Conservation (phyloP, 2,888 invertebrate genomes). For the Atrina japonica region DNA sequence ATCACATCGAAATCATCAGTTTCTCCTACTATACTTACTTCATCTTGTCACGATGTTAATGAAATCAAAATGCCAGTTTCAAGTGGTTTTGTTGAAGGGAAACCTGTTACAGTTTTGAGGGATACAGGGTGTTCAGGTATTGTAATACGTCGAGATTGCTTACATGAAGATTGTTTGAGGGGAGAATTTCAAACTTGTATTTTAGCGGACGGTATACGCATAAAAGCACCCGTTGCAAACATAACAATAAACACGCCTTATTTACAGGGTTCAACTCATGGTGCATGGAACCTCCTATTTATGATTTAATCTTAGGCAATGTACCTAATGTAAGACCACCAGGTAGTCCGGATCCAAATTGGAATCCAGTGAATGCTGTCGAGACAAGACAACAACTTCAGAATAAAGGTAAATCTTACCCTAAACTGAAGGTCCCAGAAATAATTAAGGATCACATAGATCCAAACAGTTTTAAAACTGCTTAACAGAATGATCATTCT, state of each 20-base stretch:
- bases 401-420: constrained; percentile 13
- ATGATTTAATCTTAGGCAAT: constrained; percentile 41
- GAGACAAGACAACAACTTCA: constrained; percentile 19
- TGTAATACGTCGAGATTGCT: constrained; percentile 21
- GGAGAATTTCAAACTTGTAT: constrained; percentile 24
- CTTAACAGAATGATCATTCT: neutral
- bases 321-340: constrained; percentile 20
- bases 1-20: too few relatives aligned
- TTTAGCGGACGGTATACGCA: constrained; percentile 27
- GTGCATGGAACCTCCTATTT: constrained; percentile 37
- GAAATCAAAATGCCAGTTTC: constrained; percentile 2
- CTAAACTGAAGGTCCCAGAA: constrained; percentile 22
- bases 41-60: neutral
- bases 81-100: constrained; percentile 5
- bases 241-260: constrained; percentile 38
- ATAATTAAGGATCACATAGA: neutral
- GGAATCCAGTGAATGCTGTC: neutral
- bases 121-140: constrained; percentile 40
- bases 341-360: constrained; percentile 15
- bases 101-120: constrained; percentile 27
- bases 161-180: constrained; percentile 11
- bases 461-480: neutral
- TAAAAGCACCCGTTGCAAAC: constrained; percentile 27
- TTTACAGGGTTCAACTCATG: constrained; percentile 28
- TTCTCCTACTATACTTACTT: neutral